These are phyloP conservation scores for Lepidurus apus DNA, from an alignment of 1,140 invertebrate genomes.

Conservation along the genomic window DNA sequence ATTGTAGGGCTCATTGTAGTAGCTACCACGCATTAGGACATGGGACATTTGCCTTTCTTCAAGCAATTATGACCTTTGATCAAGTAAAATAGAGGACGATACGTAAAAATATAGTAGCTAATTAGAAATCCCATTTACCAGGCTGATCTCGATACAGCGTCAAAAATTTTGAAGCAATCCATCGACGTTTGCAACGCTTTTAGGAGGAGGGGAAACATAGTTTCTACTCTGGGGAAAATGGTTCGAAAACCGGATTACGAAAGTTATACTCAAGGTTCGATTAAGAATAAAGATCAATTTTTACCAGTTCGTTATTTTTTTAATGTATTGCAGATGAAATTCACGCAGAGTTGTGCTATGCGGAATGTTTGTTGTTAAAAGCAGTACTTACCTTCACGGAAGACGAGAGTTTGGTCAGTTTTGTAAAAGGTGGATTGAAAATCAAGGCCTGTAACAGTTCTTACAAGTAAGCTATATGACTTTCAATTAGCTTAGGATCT, in stretches of 20 bases:
- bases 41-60: constrained; percentile 81
- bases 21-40: constrained; percentile 90
- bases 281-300: not conserved
- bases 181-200: constrained; percentile 69
- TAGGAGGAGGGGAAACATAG: constrained; percentile 64
- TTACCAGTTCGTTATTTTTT: not conserved
- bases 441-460: constrained; percentile 85
- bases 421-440: constrained; percentile 88
- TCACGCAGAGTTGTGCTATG: constrained; percentile 91
- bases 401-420: constrained; percentile 87
- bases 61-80: constrained; percentile 90
- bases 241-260: constrained; percentile 72
- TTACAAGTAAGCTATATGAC: constrained; percentile 68
- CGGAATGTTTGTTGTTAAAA: constrained; percentile 79
- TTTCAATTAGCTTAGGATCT: constrained; percentile 31
- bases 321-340: constrained; percentile 63
- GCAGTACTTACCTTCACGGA: constrained; percentile 88
- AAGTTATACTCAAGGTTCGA: constrained; percentile 61
- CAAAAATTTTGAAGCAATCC: constrained; percentile 63
- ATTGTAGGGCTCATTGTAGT: constrained; percentile 66
- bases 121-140: constrained; percentile 42
- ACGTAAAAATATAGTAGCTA: constrained; percentile 2
- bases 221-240: constrained; percentile 73
- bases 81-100: constrained; percentile 51
- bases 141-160: constrained; percentile 65